phyloP scores from a whole-genome alignment of 1,140 invertebrate species.

The Aleiodes sp. region DNA sequence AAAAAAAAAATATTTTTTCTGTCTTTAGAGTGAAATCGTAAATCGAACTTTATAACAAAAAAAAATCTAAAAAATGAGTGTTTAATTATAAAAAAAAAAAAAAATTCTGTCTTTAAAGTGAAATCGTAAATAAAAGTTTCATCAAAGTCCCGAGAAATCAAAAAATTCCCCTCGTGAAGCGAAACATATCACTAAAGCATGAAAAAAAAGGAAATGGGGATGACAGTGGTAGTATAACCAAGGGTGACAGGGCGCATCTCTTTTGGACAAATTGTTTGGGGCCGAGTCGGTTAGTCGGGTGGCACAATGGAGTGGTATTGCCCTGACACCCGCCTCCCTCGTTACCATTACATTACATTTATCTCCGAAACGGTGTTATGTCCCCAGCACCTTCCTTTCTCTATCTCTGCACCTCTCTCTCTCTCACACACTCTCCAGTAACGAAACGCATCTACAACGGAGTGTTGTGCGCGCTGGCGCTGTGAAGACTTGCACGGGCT shows the following conservation, averaged over 20 bases:
- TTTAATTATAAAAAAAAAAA: too few species aligned
- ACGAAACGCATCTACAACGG: not conserved
- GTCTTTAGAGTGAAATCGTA: too few species aligned
- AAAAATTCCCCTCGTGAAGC: not conserved
- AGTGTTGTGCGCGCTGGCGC: not conserved
- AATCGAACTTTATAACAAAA: too few species aligned
- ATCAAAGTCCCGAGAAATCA: not conserved
- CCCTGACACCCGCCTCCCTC: conserved; percentile 35
- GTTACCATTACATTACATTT: conserved; percentile 44
- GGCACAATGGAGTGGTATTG: conserved; percentile 26
- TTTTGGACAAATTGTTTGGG: conserved; percentile 44
- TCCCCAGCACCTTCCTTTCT: not conserved
- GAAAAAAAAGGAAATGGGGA: conserved; percentile 6
- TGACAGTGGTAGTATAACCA: conserved; percentile 11
- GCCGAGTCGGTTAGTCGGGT: conserved; percentile 36
- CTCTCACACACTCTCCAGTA: not conserved
- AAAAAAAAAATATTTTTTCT: too few species aligned
- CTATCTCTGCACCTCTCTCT: conserved; percentile 29
- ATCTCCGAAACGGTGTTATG: conserved; percentile 33
- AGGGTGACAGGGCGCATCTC: conserved; percentile 41
- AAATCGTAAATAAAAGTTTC: too few species aligned
- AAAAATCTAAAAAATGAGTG: too few species aligned
- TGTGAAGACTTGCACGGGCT: not conserved
- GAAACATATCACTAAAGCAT: not conserved
- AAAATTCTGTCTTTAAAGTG: not conserved